Evolutionary conservation across 2,113 vertebrate species (phyloP), one percentile per base, ranked within the genome.

Genomic region (Aegotheles bennettii): DNA sequence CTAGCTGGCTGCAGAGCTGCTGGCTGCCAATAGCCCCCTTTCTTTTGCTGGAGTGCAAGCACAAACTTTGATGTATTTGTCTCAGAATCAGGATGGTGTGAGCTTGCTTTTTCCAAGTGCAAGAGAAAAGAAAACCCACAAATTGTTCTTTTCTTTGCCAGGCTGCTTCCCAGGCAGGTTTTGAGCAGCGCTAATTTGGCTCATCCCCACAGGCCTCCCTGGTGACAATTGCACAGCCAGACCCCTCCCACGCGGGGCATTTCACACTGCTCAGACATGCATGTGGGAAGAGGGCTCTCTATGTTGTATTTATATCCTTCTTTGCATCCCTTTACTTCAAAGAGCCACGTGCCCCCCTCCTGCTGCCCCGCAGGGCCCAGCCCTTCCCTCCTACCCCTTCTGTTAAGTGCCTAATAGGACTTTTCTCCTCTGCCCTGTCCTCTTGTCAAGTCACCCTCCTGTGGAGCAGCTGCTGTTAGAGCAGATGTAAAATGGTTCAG

Each of bases 401-500:
- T 70, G 45, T 4, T 48, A 82, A 60, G 56, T 33, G 43, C 85
- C 82, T 54, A 63, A 70, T 3, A 1, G 86, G 92, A 84, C 94
- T 92, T 93, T 93, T 80, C 88, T 96, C 88, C 85, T 91, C 75
- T 90, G 75, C 75, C 85, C 90, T 88, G 75, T 94, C 78, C 81
- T 71, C 71, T 84, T 93, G 84, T 91, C 92, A 81, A 68, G 85
- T 71, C 92, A 93, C 76, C 51, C 82, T 92, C 93, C 94, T 31
- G 83, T 5, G 0, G 79, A 96, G 92, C 83, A 94, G 88, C 85
- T 95, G 84, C 85, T 92, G 92, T 38, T 70, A 51, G 38, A 95
- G 90, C 85, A 96, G 94, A 93, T 96, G 94, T 86, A 90, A 94
- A 95, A 96, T 1, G 51, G 47, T 90, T 96, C 92, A 90, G 79